Conservation (phyloP, 2,888 invertebrate genomes). For the Meteorus cinctellus region DNA sequence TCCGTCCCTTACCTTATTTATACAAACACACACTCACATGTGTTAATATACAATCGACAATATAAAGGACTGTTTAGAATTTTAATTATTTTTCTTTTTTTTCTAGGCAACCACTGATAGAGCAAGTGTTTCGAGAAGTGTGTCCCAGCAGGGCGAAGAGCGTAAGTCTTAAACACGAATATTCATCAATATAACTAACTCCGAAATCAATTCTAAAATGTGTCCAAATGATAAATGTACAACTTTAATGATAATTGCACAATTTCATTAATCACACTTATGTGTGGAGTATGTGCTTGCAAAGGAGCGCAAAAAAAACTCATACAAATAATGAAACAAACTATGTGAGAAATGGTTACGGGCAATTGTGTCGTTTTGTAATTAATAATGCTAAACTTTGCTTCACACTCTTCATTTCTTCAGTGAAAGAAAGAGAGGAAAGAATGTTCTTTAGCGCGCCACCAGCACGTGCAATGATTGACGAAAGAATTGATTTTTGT, state of each 20-base stretch:
- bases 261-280: constrained; percentile 59
- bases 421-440: background rate
- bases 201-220: constrained; percentile 63
- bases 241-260: constrained; percentile 63
- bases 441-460: background rate
- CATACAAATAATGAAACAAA: constrained; percentile 11
- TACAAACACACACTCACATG: background rate
- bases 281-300: constrained; percentile 61
- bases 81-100: constrained; percentile 61
- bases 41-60: constrained; percentile 3
- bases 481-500: background rate
- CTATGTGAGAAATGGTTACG: background rate
- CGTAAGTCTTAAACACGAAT: constrained; percentile 75
- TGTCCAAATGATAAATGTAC: constrained; percentile 61
- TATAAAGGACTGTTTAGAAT: background rate
- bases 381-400: constrained; percentile 13
- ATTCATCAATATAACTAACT: constrained; percentile 67
- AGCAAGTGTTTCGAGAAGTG: constrained; percentile 86
- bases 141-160: constrained; percentile 85
- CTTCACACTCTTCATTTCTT: background rate
- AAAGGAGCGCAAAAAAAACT: constrained; percentile 42
- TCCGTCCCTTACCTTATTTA: constrained; percentile 10
- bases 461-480: constrained; percentile 11
- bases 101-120: constrained; percentile 84
- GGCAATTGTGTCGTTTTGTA: background rate